These are phyloP conservation scores for Pipistrellus pygmaeus DNA, from an alignment of 2,797 vertebrate species.

Conservation along the genomic window DNA sequence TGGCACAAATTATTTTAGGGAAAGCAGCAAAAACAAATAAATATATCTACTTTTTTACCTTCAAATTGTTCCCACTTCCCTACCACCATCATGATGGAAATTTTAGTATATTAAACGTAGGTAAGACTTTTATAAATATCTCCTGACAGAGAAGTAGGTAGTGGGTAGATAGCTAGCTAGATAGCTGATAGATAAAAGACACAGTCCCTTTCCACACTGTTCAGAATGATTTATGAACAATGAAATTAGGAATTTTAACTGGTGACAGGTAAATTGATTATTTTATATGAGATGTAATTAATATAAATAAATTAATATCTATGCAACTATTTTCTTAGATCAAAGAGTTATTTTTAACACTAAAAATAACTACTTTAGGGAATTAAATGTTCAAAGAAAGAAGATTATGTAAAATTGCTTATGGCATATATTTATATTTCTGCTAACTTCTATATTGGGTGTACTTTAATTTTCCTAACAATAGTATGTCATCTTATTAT, in stretches of 20 bases:
- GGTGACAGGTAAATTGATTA: not conserved
- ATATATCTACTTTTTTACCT: not conserved
- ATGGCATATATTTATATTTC: conserved; percentile 40
- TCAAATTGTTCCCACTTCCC: not conserved
- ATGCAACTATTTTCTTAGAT: conserved; percentile 9
- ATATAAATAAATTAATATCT: not conserved
- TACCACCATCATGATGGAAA: not conserved
- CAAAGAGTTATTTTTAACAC: not conserved
- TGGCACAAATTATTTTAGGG: not conserved
- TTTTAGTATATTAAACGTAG: not conserved
- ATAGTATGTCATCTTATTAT: conserved; percentile 59
- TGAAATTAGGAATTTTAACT: not conserved
- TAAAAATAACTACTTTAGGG: not conserved
- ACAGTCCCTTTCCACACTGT: not conserved
- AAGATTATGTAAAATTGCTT: conserved; percentile 40
- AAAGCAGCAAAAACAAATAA: not conserved
- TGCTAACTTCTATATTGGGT: conserved; percentile 49
- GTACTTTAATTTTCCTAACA: conserved; percentile 62
- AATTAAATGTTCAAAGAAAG: conserved; percentile 52
- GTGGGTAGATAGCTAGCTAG: too few relatives aligned
- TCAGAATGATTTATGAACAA: not conserved
- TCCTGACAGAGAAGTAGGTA: not conserved
- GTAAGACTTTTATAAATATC: conserved; percentile 18
- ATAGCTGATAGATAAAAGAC: not conserved
- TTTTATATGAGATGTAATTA: not conserved